Evolutionary conservation across 2,888 invertebrate genomes (phyloP).

Genomic region (Drosophila differens): DNA sequence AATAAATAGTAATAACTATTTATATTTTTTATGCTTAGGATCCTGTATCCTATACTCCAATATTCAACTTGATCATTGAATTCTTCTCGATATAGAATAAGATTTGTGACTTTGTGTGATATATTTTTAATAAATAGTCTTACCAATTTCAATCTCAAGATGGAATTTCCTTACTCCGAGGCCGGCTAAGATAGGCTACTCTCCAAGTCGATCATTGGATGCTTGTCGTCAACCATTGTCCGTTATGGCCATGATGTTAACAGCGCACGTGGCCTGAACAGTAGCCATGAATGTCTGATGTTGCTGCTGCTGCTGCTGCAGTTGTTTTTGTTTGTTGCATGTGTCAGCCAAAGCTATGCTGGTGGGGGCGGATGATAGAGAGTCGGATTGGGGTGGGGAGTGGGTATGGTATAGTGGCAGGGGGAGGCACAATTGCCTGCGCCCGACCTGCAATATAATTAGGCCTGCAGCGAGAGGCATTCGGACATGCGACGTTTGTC

Average conservation of each 20-base stretch:
- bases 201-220: background rate
- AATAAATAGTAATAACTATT: background rate
- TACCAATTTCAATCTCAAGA: background rate
- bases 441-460: constrained; percentile 70
- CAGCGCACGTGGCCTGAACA: constrained; percentile 67
- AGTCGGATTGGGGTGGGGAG: background rate
- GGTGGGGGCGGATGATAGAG: constrained; percentile 33
- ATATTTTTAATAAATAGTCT: background rate
- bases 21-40: background rate
- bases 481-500: constrained; percentile 63
- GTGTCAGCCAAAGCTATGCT: constrained; percentile 66
- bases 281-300: constrained; percentile 49
- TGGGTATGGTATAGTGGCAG: background rate
- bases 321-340: constrained; percentile 49
- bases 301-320: constrained; percentile 46
- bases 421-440: constrained; percentile 46
- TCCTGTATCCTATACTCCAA: background rate
- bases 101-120: background rate
- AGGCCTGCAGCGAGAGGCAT: constrained; percentile 70
- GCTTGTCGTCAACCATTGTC: constrained; percentile 5
- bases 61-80: background rate
- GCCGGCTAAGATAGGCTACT: constrained; percentile 24
- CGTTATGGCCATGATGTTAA: constrained; percentile 34
- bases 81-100: background rate
- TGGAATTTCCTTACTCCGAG: background rate